Evolutionary conservation across 1,140 invertebrate genomes (phyloP), one percentile per base, ranked within the genome.

Genomic region (Brachionus sp.): DNA sequence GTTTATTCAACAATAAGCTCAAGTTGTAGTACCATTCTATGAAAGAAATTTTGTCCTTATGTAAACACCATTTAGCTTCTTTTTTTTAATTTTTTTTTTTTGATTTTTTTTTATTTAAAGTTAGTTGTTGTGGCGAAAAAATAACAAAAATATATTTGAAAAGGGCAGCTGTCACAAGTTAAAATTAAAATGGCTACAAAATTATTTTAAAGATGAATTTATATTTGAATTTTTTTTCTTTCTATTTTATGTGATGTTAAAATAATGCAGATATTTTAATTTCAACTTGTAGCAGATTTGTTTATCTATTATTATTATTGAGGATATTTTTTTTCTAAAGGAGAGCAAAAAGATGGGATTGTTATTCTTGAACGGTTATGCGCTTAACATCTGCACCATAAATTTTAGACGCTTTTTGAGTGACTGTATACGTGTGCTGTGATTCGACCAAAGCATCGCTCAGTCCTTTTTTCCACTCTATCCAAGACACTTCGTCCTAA

Each of bases 401-500:
- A 29, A 83, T 83, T 75, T 83, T 83, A 53, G 82, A 83, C 23
- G 82, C 82, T 75, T 83, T 83, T 33, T 83, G 62, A 16, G 64
- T 73, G 5, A 83, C 82, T 50, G 64, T 83, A 50, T 73, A 83
- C 10, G 64, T 70, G 33, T 83, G 82, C 50, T 83, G 66, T 7
- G 82, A 83, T 77, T 70, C 68, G 66, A 83, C 82, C 5, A 83
- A 29, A 37, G 82, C 57, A 57, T 83, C 82, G 35, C 23, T 46
- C 5, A 83, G 42, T 19, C 42, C 82, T 62, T 73, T 83, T 73
- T 83, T 70, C 82, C 82, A 83, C 29, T 83, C 82, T 50, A 75
- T 83, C 64, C 68, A 83, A 53, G 82, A 83, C 23, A 83, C 82
- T 62, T 83, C 82, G 57, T 83, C 82, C 82, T 82, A 70, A 39